Percentiles rank a stretch among this genome's conserved stretches.
Conservation (phyloP, 2,888 invertebrate species). For the Limnephilus auricula region DNA sequence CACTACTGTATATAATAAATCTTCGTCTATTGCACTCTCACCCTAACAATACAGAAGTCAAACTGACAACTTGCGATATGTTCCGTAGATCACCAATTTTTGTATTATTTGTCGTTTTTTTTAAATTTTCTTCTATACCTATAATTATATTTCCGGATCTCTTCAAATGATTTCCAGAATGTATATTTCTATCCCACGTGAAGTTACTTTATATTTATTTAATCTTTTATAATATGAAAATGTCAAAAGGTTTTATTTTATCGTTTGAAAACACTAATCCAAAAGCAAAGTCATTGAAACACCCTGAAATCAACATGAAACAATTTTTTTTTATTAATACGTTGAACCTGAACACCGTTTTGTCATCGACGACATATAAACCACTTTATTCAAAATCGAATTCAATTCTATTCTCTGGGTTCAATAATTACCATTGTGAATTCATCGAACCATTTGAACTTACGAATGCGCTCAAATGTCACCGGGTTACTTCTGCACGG, state of each 20-base stretch:
- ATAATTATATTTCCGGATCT: too few relatives aligned
- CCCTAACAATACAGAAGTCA: too few relatives aligned
- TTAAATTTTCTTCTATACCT: too few relatives aligned
- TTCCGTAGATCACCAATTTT: too few relatives aligned
- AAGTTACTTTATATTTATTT: neutral
- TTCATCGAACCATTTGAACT: neutral
- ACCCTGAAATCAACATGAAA: neutral
- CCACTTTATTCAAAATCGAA: neutral
- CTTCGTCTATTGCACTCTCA: too few relatives aligned
- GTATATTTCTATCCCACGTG: neutral
- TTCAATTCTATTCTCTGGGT: neutral
- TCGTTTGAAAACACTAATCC: too few relatives aligned
- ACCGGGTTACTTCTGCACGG: conserved; percentile 3
- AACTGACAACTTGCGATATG: too few relatives aligned
- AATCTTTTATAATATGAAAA: neutral
- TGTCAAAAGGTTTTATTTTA: too few relatives aligned
- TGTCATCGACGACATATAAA: neutral
- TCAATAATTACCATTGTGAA: neutral
- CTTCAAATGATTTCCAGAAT: too few relatives aligned
- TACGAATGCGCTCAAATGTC: conserved; percentile 20
- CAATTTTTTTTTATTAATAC: neutral
- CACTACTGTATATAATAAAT: too few relatives aligned
- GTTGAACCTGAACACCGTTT: neutral
- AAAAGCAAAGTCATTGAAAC: too few relatives aligned
- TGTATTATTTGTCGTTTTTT: too few relatives aligned